Conservation (phyloP, 2,888 invertebrate species). For the Dysmachus trigonus region DNA sequence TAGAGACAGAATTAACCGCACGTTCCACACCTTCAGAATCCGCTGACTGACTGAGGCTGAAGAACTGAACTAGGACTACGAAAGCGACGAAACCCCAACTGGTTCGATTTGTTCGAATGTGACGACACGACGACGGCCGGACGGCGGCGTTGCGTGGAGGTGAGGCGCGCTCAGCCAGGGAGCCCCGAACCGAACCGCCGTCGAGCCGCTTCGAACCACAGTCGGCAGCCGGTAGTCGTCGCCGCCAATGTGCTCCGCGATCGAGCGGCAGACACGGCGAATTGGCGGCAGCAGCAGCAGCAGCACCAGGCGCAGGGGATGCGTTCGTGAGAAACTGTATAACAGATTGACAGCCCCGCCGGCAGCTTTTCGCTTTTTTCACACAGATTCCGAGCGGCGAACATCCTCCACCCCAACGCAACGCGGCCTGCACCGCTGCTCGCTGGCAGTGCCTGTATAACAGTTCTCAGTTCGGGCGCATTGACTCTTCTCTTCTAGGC, state of each 20-base stretch:
- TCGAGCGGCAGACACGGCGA: background rate
- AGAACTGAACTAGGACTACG: background rate
- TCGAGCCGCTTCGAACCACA: background rate
- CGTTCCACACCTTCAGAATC: constrained; percentile 32
- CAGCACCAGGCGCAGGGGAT: background rate
- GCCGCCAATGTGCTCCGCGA: background rate
- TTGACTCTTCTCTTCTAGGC: background rate
- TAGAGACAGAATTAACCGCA: background rate
- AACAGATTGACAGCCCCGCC: background rate
- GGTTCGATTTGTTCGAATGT: background rate
- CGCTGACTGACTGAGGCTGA: constrained; percentile 25
- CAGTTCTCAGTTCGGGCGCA: background rate
- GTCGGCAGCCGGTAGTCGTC: background rate
- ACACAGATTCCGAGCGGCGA: background rate
- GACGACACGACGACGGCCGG: background rate
- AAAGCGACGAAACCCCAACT: background rate
- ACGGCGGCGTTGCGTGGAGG: too few species aligned
- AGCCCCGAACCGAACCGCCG: background rate
- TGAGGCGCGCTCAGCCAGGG: background rate
- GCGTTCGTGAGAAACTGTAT: background rate
- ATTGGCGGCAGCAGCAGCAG: background rate
- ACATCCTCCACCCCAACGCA: background rate
- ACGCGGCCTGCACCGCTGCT: background rate
- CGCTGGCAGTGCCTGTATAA: background rate
- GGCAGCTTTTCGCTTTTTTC: background rate